Evolutionary conservation across 1,140 invertebrate species (phyloP).

Genomic region (Hycleus cichorii): DNA sequence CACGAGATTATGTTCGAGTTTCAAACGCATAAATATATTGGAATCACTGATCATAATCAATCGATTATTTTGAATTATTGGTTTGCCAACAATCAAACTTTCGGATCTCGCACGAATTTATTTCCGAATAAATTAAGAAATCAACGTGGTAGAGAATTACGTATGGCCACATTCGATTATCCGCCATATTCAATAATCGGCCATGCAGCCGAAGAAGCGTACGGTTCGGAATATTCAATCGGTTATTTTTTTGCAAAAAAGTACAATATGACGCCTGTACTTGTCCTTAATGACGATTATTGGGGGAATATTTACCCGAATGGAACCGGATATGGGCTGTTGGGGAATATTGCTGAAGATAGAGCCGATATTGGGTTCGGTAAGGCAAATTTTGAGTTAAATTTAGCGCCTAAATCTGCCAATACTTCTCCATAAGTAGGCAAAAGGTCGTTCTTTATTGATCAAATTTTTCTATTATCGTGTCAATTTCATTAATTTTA

Average conservation of each 20-base stretch:
- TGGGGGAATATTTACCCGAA: conserved; percentile 55
- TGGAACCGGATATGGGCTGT: conserved; percentile 48
- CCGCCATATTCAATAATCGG: conserved; percentile 30
- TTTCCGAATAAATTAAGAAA: conserved; percentile 31
- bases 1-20: conserved; percentile 10
- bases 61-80: conserved; percentile 23
- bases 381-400: conserved; percentile 17
- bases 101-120: conserved; percentile 20
- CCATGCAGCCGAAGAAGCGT: conserved; percentile 25
- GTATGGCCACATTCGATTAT: conserved; percentile 27
- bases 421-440: no score
- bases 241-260: conserved; percentile 38
- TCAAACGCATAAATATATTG: conserved; percentile 30
- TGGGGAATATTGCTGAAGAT: conserved; percentile 50
- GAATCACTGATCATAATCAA: conserved; percentile 8
- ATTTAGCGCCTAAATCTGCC: no score
- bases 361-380: conserved; percentile 50
- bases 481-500: no score
- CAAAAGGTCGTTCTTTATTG: no score
- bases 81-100: conserved; percentile 26
- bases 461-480: no score
- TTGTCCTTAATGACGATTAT: conserved; percentile 43
- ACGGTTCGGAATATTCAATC: conserved; percentile 42
- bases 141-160: conserved; percentile 25
- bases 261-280: conserved; percentile 45